Evolutionary conservation across 2,888 invertebrate species (phyloP).

Genomic region (Parascotia fuliginaria): DNA sequence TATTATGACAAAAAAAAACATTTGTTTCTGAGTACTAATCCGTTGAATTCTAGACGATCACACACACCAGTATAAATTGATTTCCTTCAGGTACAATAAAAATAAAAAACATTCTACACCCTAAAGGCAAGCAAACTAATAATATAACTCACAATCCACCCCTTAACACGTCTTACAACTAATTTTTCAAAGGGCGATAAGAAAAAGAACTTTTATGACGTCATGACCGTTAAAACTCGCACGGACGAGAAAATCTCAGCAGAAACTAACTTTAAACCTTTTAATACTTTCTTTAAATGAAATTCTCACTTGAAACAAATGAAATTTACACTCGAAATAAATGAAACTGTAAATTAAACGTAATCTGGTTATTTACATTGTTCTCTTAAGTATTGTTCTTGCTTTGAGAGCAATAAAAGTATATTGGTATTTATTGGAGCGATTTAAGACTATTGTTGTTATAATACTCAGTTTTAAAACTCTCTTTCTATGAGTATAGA

Average conservation of each 20-base stretch:
- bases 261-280: conserved; percentile 15
- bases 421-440: neutral
- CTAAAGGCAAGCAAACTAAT: neutral
- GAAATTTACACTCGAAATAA: conserved; percentile 14
- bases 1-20: too few relatives aligned
- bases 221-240: conserved; percentile 41
- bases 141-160: neutral
- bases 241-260: conserved; percentile 34
- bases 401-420: conserved; percentile 1
- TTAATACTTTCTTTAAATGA: conserved; percentile 18
- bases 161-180: conserved; percentile 37
- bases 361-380: neutral
- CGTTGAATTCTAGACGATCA: too few relatives aligned
- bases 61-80: too few relatives aligned
- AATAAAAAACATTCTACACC: neutral
- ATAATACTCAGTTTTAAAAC: too few relatives aligned
- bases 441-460: neutral
- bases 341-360: conserved; percentile 8
- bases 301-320: conserved; percentile 16
- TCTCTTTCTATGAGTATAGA: too few relatives aligned
- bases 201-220: conserved; percentile 29
- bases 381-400: conserved; percentile 3
- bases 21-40: too few relatives aligned
- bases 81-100: too few relatives aligned
- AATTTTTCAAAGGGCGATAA: conserved; percentile 52